Evolutionary conservation across 2,797 vertebrate species (phyloP), one percentile per base, ranked within the genome.

Genomic region (Philypnodon macrostomus): DNA sequence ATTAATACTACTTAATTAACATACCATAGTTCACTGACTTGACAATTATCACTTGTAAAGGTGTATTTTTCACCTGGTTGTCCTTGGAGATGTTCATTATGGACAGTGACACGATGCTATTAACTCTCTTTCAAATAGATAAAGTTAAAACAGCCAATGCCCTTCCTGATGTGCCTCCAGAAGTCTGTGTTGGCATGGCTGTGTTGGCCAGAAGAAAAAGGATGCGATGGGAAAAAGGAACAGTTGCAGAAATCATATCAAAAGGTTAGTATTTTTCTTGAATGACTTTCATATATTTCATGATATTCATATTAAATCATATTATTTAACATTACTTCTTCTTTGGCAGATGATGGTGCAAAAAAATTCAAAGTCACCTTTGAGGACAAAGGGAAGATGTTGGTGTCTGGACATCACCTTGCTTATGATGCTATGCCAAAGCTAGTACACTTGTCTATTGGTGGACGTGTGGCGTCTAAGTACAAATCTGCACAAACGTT

Each of bases 401-500:
- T 95, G 3, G 81, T 98, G 17, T 94, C 94, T 0, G 91, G 90
- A 37, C 93, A 96, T 79, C 95, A 94, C 60, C 87, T 98, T 1
- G 94, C 94, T 2, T 91, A 91, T 1, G 77, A 88, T 30, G 63
- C 47, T 18, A 81, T 85, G 46, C 87, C 91, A 0, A 30, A 50
- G 0, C 52, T 85, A 0, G 85, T 90, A 2, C 79, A 87, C 9
- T 77, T 96, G 24, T 82, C 74, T 17, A 85, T 97, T 0, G 94
- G 95, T 2, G 87, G 85, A 62, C 89, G 95, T 5, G 93, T 98
- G 10, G 92, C 95, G 38, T 86, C 91, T 11, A 87, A 81, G 14
- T 85, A 80, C 78, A 85, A 87, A 63, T 79, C 83, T 5, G 83
- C 86, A 1, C 70, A 90, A 51, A 52, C 83, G 7, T 84, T 70